Percentiles rank a stretch among this genome's conserved stretches.
phyloP scores from a whole-genome alignment of 1,140 invertebrate species.

The Lucilia sericata region DNA sequence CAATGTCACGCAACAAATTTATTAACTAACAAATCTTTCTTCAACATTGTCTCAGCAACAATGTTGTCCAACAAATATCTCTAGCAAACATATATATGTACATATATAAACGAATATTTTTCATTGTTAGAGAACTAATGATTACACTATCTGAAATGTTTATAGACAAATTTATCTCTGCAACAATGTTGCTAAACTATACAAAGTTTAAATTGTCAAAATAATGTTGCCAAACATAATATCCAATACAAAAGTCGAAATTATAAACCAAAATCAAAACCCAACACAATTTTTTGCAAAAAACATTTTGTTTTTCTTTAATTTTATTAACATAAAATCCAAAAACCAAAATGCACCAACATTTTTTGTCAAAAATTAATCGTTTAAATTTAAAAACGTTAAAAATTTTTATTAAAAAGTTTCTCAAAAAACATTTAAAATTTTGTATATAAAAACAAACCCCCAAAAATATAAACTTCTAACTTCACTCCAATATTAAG shows the following conservation, averaged over 20 bases:
- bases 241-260: no score
- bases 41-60: no score
- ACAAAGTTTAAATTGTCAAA: no score
- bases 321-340: neutral
- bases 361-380: neutral
- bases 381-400: neutral
- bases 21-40: no score
- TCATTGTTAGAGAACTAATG: no score
- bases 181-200: constrained; percentile 11
- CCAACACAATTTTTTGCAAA: neutral
- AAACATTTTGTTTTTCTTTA: neutral
- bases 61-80: no score
- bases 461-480: neutral
- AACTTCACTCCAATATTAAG: neutral
- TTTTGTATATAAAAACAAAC: neutral
- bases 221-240: no score
- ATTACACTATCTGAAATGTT: no score
- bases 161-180: neutral
- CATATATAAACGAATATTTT: no score
- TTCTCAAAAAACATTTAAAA: neutral
- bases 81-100: no score
- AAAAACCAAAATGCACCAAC: neutral
- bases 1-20: no score
- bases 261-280: no score
- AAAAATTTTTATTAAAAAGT: neutral